Percentiles rank a stretch among this genome's conserved stretches.
phyloP scores from a whole-genome alignment of 2,888 invertebrate species.

The Palloptera scutellata region DNA sequence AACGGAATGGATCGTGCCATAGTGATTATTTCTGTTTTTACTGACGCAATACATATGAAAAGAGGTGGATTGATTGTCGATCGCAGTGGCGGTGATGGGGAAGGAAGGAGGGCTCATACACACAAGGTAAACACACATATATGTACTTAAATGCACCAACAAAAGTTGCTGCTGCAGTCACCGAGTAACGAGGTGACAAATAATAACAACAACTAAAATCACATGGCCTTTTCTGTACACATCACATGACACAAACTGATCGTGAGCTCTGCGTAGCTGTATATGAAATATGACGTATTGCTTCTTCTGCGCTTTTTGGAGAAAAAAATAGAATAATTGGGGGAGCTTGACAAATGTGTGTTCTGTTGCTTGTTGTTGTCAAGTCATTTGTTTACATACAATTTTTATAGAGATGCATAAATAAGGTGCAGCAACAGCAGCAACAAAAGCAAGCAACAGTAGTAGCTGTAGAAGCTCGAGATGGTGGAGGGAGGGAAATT shows the following conservation, averaged over 20 bases:
- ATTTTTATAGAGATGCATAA: not conserved
- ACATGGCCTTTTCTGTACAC: not conserved
- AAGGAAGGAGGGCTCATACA: too few relatives aligned
- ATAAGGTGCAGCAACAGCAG: constrained; percentile 23
- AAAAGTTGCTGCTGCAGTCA: too few relatives aligned
- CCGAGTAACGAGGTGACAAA: constrained; percentile 39
- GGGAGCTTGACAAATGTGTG: constrained; percentile 24
- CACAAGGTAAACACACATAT: too few relatives aligned
- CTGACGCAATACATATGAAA: too few relatives aligned
- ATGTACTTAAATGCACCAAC: too few relatives aligned
- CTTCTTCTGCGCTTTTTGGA: too few relatives aligned
- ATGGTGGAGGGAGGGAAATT: not conserved
- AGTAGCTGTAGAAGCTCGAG: not conserved
- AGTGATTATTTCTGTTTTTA: too few relatives aligned
- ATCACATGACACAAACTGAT: not conserved
- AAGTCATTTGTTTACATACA: constrained; percentile 31
- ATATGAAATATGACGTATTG: too few relatives aligned
- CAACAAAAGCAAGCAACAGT: constrained; percentile 5
- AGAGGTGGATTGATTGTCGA: too few relatives aligned
- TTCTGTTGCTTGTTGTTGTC: constrained; percentile 17
- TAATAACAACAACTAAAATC: constrained; percentile 32
- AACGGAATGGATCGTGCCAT: too few relatives aligned
- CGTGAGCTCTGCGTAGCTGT: too few relatives aligned
- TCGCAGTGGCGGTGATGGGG: too few relatives aligned
- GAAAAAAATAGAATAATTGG: constrained; percentile 28